Conservation (phyloP, 2,113 vertebrate genomes). For the Podocnemis expansa region DNA sequence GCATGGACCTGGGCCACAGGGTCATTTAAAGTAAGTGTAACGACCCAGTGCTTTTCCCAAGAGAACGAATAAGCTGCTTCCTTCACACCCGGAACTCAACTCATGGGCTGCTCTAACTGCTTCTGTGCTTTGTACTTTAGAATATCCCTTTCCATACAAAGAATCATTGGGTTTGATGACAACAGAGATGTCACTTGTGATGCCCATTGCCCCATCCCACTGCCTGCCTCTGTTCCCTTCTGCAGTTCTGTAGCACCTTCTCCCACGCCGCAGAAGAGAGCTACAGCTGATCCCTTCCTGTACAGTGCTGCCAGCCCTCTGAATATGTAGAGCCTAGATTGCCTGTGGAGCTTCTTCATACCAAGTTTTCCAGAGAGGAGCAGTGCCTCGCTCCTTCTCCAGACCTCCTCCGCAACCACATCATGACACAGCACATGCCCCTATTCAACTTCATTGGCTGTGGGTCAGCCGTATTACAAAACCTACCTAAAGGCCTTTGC, state of each 20-base stretch:
- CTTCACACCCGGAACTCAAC: background rate
- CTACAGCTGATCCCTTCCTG: background rate
- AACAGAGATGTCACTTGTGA: background rate
- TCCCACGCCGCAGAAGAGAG: background rate
- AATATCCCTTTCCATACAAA: background rate
- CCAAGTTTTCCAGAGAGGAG: background rate
- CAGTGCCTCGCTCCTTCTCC: background rate
- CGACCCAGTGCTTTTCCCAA: background rate
- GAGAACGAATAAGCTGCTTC: background rate
- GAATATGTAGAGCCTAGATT: background rate
- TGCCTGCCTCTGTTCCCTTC: background rate
- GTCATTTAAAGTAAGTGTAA: background rate
- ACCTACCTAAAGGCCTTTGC: background rate
- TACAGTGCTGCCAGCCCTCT: background rate
- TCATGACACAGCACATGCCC: background rate
- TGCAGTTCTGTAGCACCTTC: background rate
- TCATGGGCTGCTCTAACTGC: background rate
- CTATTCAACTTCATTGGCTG: background rate
- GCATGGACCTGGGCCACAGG: background rate
- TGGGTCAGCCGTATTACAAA: background rate
- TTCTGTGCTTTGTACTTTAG: background rate
- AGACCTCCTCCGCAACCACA: background rate
- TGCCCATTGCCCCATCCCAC: background rate
- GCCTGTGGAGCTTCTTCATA: background rate
- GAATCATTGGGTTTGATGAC: background rate